Base-by-base conservation (phyloP, 2,113 vertebrate species). In the Uria lomvia region DNA sequence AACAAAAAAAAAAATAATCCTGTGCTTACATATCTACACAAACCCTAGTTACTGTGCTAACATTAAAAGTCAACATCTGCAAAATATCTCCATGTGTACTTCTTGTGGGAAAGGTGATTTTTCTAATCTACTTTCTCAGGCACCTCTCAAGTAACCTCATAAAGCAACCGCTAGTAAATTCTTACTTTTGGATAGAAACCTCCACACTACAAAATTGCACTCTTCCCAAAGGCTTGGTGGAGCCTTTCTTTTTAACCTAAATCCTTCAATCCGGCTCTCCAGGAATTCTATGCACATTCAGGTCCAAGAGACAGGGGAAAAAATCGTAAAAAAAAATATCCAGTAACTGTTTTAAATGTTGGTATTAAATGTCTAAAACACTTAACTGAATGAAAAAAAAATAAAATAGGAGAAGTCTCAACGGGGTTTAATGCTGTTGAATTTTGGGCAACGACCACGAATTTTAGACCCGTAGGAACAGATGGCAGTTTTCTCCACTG, bases 51-150 rank as follows among this genome's bases (percentile, higher is more conserved):
- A 60, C 66, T 78, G 29, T 79, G 38, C 81, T 86, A 52, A 68
- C 55, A 73, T 86, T 92, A 79, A 66, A 96, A 73, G 62, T 70
- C 92, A 91, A 93, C 95, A 88, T 86, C 85, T 96, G 81, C 84
- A 95, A 96, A 95, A 68, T 86, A 89, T 86, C 56, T 96, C 66
- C 55, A 34, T 50, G 13, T 59, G 74, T 91, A 66, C 50, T 1
- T 86, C 94, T 94, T 86, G 59, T 76, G 66, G 87, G 71, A 83
- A 92, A 91, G 77, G 89, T 91, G 89, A 90, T 90, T 94, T 90
- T 95, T 86, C 62, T 85, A 59, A 80, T 83, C 66, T 82, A 3
- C 50, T 92, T 94, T 94, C 86, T 94, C 55, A 71, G 80, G 71
- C 84, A 94, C 55, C 67, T 92, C 87, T 80, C 42, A 76, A 67